Percentiles rank a stretch among this genome's conserved stretches.
phyloP scores from a whole-genome alignment of 2,113 vertebrate genomes.

The Dromaius novaehollandiae region DNA sequence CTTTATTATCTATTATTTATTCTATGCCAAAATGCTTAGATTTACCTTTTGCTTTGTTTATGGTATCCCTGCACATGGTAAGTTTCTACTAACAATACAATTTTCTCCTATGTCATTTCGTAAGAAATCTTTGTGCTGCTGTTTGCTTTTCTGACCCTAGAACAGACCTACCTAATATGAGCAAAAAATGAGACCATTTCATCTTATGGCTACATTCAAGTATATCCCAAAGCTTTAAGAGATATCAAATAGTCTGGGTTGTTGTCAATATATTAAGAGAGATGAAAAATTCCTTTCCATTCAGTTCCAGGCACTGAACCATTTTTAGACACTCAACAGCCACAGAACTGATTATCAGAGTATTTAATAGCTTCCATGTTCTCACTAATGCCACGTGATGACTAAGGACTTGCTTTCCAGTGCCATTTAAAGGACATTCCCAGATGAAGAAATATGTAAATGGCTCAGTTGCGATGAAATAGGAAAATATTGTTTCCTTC shows the following conservation, averaged over 20 bases:
- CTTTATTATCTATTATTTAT: constrained; percentile 9
- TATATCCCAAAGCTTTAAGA: background rate
- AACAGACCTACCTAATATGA: accelerated
- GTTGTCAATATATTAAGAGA: background rate
- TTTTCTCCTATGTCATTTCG: background rate
- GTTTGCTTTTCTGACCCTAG: background rate
- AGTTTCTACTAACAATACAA: background rate
- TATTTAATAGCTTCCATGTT: background rate
- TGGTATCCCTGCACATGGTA: background rate
- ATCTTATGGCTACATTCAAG: background rate
- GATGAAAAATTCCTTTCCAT: background rate
- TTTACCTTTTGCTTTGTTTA: background rate
- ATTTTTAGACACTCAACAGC: background rate
- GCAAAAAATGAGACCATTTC: background rate
- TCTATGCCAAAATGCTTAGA: background rate
- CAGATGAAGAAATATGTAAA: background rate
- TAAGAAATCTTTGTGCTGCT: background rate
- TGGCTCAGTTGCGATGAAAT: background rate
- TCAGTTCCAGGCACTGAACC: background rate
- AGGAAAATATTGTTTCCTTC: background rate
- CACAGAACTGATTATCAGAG: background rate
- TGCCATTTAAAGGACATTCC: background rate
- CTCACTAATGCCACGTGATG: background rate
- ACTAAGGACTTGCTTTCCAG: background rate
- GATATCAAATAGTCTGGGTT: background rate